Evolutionary conservation across 1,140 invertebrate species (phyloP), one percentile per base, ranked within the genome.

Genomic region (Rhyacophila brunnea): DNA sequence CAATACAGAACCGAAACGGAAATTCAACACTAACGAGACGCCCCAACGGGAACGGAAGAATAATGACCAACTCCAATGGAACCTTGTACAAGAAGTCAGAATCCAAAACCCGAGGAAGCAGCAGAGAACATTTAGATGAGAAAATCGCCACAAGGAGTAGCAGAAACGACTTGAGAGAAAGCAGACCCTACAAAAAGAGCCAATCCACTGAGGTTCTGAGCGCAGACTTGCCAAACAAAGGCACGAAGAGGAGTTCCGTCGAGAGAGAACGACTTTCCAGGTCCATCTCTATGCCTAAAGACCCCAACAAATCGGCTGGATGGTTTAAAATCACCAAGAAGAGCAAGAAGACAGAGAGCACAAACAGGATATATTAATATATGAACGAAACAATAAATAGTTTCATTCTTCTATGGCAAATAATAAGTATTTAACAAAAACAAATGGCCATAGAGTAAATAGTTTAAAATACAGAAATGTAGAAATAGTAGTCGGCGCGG

Each of bases 201-300:
- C 75, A 84, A 54, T 86, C 85, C 9, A 84, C 79, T 23, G 85
- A 87, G 67, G 80, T 85, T 36, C 70, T 86, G 40, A 74, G 76
- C 42, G 73, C 67, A 60, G 74, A 79, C 48, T 71, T 71, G 40
- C 72, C 72, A 45, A 74, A 69, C 56, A 71, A 77, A 5, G 77
- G 71, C 49, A 73, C 70, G 14, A 77, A 81, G 46, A 72, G 61
- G 68, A 76, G 59, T 48, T 76, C 61, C 68, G 69, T 68, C 3
- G 75, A 78, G 4, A 59, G 71, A 10, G 75, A 79, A 13, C 64
- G 71, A 48, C 63, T 84, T 2, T 78, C 80, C 0, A 75, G 86
- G 60, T 88, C 86, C 0, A 81, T 85, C 28, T 87, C 86, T 0
- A 86, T 87, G 77, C 85, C 85, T 55, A 83, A 85, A 62, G 84